Conservation (phyloP, 2,797 vertebrate species). For the Cyprinella venusta region DNA sequence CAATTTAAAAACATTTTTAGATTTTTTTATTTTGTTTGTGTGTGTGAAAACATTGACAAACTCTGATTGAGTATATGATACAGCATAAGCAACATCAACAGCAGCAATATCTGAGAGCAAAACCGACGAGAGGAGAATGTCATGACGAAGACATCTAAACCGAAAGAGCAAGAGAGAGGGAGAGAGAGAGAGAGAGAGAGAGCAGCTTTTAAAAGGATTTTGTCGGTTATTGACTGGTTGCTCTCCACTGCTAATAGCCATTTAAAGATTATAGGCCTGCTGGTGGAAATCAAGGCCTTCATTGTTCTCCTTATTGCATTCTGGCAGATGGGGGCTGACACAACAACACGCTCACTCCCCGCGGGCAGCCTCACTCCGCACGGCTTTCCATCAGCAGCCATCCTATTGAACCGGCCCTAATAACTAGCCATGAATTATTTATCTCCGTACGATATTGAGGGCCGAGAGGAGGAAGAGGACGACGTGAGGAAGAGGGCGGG, state of each 20-base stretch:
- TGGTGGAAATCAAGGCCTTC: constrained; percentile 89
- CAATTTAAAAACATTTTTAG: too few relatives aligned
- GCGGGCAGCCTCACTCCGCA: constrained; percentile 78
- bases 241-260: constrained; percentile 90
- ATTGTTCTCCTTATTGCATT: constrained; percentile 90
- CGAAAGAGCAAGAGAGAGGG: constrained; percentile 56
- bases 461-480: constrained; percentile 71
- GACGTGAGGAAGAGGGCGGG: constrained; percentile 67
- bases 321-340: constrained; percentile 89
- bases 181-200: constrained; percentile 70
- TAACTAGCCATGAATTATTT: constrained; percentile 88
- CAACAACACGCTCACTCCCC: constrained; percentile 85
- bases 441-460: constrained; percentile 84
- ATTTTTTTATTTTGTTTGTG: too few relatives aligned
- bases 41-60: too few relatives aligned
- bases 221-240: constrained; percentile 90
- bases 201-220: constrained; percentile 86
- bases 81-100: neutral
- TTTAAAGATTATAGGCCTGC: constrained; percentile 91
- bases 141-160: constrained; percentile 56
- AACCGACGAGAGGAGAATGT: constrained; percentile 53
- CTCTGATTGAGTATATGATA: neutral
- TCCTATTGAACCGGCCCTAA: constrained; percentile 87
- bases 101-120: constrained; percentile 23
- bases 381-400: constrained; percentile 85